These are phyloP conservation scores for Spialia ferax DNA, from an alignment of 2,888 invertebrate genomes.

Conservation along the genomic window DNA sequence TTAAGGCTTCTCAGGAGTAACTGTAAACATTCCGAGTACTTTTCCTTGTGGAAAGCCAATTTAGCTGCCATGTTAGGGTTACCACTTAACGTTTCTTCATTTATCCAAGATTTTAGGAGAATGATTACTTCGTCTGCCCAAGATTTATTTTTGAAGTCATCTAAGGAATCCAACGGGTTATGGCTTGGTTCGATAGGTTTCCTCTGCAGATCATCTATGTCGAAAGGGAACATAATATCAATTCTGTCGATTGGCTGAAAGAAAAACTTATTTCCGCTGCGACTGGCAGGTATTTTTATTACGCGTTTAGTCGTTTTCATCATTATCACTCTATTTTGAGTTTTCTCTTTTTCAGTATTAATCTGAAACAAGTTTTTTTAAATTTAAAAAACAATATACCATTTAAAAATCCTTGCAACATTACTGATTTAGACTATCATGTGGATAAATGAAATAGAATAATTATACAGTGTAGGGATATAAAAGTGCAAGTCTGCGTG, in stretches of 20 bases:
- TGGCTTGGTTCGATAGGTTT: conserved; percentile 62
- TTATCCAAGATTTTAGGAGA: conserved; percentile 71
- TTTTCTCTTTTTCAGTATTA: conserved; percentile 84
- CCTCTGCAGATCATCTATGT: conserved; percentile 63
- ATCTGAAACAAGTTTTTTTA: conserved; percentile 77
- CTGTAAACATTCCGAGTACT: conserved; percentile 68
- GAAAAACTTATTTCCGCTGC: conserved; percentile 69
- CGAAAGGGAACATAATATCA: conserved; percentile 76
- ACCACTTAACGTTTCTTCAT: conserved; percentile 58
- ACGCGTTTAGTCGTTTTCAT: conserved; percentile 91
- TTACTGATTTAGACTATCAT: too few relatives aligned
- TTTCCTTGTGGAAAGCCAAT: conserved; percentile 68
- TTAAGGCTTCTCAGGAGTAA: conserved; percentile 67
- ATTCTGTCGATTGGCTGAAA: conserved; percentile 74
- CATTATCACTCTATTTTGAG: conserved; percentile 87
- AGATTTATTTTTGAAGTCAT: conserved; percentile 70
- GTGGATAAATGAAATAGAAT: neutral
- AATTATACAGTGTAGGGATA: too few relatives aligned
- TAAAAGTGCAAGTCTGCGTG: too few relatives aligned
- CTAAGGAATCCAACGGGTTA: conserved; percentile 66
- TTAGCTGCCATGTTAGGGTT: conserved; percentile 78
- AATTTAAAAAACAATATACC: too few relatives aligned
- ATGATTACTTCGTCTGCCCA: conserved; percentile 76
- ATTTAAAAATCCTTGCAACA: too few relatives aligned
- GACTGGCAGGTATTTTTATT: conserved; percentile 88